phyloP scores from a whole-genome alignment of 2,797 vertebrate genomes.

The Chelonia mydas region DNA sequence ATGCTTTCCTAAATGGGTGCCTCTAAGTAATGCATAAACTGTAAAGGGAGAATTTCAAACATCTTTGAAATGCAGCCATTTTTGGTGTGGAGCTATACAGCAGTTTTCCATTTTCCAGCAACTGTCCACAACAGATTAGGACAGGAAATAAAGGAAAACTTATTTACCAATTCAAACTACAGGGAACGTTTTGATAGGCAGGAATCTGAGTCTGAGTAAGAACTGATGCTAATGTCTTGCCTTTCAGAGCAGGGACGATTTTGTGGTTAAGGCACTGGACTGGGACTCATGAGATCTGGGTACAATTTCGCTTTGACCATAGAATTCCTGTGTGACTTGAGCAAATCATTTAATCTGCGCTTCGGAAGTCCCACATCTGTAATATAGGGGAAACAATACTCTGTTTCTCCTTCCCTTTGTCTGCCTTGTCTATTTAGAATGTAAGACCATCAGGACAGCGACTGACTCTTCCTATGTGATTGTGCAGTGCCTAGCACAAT shows the following conservation, averaged over 20 bases:
- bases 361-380: not conserved
- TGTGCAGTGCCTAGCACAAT: fast-evolving
- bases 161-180: not conserved
- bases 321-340: not conserved
- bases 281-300: fast-evolving
- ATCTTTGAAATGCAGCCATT: not conserved
- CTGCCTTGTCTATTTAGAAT: not conserved
- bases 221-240: not conserved
- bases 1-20: not conserved
- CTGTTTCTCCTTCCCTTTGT: not conserved
- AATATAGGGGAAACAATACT: not conserved
- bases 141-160: not conserved
- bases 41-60: not conserved
- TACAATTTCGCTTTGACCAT: not conserved
- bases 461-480: not conserved
- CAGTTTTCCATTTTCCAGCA: not conserved
- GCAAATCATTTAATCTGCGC: not conserved
- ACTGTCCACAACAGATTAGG: not conserved
- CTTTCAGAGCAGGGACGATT: not conserved
- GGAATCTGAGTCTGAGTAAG: not conserved
- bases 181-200: not conserved
- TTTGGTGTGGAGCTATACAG: not conserved
- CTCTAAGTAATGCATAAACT: fast-evolving
- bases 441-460: not conserved
- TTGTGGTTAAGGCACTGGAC: not conserved